phyloP scores from a whole-genome alignment of 2,113 vertebrate species.

The Sinocyclocheilus maitianheensis region DNA sequence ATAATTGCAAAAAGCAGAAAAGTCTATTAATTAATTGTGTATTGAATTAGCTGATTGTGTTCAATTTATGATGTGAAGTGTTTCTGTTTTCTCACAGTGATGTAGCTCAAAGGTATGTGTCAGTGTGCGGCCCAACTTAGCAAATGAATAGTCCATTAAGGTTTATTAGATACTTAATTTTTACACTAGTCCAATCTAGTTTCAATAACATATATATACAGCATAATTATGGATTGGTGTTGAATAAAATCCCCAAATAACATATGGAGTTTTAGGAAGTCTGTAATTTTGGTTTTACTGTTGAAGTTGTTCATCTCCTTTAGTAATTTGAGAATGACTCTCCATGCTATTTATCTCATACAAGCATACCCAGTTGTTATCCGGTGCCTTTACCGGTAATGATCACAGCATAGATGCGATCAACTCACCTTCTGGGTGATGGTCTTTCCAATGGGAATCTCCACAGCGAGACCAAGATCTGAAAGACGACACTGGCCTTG shows the following conservation, averaged over 20 bases:
- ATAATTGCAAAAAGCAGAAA: background rate
- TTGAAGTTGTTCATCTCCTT: background rate
- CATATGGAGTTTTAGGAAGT: background rate
- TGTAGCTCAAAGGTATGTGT: background rate
- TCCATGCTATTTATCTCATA: background rate
- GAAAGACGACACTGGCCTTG: constrained; percentile 89
- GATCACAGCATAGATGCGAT: constrained; percentile 3
- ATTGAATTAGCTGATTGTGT: too few species aligned
- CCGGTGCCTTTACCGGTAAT: too few species aligned
- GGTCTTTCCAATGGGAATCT: constrained; percentile 75
- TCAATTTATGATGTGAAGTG: too few species aligned
- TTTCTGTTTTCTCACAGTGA: background rate
- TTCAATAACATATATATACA: too few species aligned
- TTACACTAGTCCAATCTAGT: background rate
- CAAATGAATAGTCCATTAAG: background rate
- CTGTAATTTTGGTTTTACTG: background rate
- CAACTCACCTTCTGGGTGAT: constrained; percentile 85
- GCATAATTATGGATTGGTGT: too few species aligned
- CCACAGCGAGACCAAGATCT: constrained; percentile 89
- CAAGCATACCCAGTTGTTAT: too few species aligned
- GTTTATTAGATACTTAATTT: background rate
- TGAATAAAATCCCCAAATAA: background rate
- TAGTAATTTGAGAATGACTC: background rate
- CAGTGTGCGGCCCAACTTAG: background rate
- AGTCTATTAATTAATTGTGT: too few species aligned